Evolutionary conservation across 2,113 vertebrate species (phyloP), one percentile per base, ranked within the genome.

Genomic region (Protobothrops flavoviridis): DNA sequence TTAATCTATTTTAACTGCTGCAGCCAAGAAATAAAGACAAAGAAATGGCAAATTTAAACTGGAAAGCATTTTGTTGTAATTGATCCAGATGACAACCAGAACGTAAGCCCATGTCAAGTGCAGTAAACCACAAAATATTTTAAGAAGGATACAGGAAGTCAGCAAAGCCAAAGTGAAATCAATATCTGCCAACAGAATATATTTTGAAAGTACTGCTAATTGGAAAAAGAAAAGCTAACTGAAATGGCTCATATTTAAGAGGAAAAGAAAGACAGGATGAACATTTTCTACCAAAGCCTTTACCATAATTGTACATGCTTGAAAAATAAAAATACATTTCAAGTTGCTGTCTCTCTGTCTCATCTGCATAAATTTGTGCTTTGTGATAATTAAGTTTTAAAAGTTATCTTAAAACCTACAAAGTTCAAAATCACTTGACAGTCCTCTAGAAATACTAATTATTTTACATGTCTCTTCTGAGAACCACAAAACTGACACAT

Each of bases 81-180:
- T 98, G 97, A 98, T 97, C 97, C 97, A 97, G 96, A 98, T 94
- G 97, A 98, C 98, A 98, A 98, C 98, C 97, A 96, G 95, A 85
- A 97, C 97, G 97, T 97, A 97, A 96, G 94, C 96, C 96, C 93
- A 97, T 97, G 96, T 98, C 97, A 97, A 96, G 97, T 90, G 86
- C 90, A 74, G 92, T 91, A 96, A 96, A 95, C 89, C 93, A 95
- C 93, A 96, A 95, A 96, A 94, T 96, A 94, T 89, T 69, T 0
- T 1, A 86, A 64, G 88, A 69, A 86, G 52, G 85, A 96, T 92
- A 95, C 81, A 95, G 95, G 94, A 96, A 96, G 95, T 93, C 85
- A 93, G 94, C 95, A 17, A 87, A 94, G 94, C 94, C 94, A 94
- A 96, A 61, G 93, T 95, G 94, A 97, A 97, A 90, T 93, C 94